These are phyloP conservation scores for Crotalus helleri DNA, from an alignment of 2,113 vertebrate species.

Conservation along the genomic window DNA sequence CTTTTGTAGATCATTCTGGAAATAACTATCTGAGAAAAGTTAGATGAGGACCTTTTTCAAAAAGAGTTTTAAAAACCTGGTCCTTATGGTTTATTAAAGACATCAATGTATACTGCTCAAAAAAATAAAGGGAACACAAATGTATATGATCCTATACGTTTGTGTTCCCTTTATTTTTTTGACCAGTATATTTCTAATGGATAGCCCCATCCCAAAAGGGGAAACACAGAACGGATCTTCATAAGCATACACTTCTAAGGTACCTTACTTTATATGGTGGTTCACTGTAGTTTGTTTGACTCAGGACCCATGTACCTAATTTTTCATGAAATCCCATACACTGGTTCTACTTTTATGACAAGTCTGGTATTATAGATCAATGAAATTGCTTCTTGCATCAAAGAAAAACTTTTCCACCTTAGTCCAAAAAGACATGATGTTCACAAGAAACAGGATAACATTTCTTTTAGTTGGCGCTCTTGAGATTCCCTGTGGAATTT, in stretches of 20 bases:
- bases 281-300: neutral
- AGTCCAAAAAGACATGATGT: neutral
- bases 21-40: conserved; percentile 18
- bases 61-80: neutral
- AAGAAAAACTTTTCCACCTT: neutral
- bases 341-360: neutral
- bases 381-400: neutral
- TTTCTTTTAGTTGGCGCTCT: neutral
- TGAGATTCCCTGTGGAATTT: neutral
- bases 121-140: no score
- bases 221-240: neutral
- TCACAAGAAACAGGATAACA: neutral
- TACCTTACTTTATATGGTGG: neutral
- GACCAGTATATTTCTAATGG: neutral
- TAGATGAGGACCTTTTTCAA: neutral
- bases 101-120: neutral
- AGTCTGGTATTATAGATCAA: neutral
- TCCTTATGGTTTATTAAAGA: neutral
- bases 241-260: neutral
- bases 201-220: neutral
- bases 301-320: neutral
- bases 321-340: neutral
- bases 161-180: no score
- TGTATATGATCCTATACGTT: no score
- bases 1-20: conserved; percentile 19